Evolutionary conservation across 2,888 invertebrate genomes (phyloP).

Genomic region (Erebia epiphron): DNA sequence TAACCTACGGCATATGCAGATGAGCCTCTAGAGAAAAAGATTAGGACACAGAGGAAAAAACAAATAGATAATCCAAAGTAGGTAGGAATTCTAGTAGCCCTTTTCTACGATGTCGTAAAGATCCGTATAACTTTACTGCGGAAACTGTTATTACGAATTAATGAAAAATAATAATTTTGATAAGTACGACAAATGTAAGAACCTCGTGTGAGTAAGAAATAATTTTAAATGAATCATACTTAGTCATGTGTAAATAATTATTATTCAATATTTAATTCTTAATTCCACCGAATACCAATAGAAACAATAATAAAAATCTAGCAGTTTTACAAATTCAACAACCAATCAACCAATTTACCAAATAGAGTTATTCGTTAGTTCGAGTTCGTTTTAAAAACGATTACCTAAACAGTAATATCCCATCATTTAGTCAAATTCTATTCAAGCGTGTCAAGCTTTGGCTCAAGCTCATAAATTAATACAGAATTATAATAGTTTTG

Average conservation of each 20-base stretch:
- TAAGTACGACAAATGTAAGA: too few species aligned
- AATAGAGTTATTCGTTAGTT: too few species aligned
- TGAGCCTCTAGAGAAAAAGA: background rate
- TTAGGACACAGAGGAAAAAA: background rate
- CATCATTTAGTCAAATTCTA: background rate
- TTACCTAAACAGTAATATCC: background rate
- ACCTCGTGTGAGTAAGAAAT: background rate
- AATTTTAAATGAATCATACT: too few species aligned
- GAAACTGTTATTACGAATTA: background rate
- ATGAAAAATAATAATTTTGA: too few species aligned
- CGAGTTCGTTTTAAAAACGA: too few species aligned
- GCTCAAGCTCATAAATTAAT: conserved; percentile 2
- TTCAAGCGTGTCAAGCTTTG: background rate
- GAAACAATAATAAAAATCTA: too few species aligned
- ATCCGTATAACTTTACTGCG: background rate
- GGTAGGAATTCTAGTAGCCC: background rate
- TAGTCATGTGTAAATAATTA: too few species aligned
- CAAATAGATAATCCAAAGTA: background rate
- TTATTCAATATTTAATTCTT: too few species aligned
- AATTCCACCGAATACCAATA: too few species aligned
- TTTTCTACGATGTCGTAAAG: background rate
- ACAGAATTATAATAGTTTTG: background rate
- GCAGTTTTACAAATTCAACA: too few species aligned
- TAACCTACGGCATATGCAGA: conserved; percentile 1
- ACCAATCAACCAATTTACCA: too few species aligned